A percentile compares a stretch with the other conserved stretches of the same genome.
These are phyloP conservation scores for Ormia ochracea DNA, from an alignment of 2,888 invertebrate genomes.

Conservation along the genomic window DNA sequence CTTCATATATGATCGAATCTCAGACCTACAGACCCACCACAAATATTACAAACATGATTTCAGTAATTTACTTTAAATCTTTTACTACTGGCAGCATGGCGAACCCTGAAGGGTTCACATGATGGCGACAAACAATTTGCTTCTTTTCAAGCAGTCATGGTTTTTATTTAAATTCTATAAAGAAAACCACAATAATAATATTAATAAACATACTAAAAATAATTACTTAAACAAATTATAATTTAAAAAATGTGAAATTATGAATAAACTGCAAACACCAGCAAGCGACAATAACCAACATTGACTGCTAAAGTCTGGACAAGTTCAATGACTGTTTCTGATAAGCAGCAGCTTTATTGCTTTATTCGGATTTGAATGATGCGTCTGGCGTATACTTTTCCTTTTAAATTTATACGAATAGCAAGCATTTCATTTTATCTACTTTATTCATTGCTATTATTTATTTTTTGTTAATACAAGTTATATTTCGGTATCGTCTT, in stretches of 20 bases:
- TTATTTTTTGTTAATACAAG: background rate
- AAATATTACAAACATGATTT: no score
- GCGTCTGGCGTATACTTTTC: background rate
- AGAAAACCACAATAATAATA: constrained; percentile 16
- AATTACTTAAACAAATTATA: constrained; percentile 36
- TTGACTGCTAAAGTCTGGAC: constrained; percentile 40
- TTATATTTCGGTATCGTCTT: constrained; percentile 13
- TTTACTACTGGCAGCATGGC: background rate
- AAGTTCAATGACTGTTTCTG: constrained; percentile 60
- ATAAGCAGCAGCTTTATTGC: constrained; percentile 41
- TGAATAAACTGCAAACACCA: background rate
- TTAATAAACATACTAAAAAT: constrained; percentile 14
- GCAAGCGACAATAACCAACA: background rate
- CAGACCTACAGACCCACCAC: no score
- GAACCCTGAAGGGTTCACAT: background rate
- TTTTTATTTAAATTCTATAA: background rate
- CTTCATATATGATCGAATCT: no score
- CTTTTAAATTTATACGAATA: background rate
- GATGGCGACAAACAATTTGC: background rate
- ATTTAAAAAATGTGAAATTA: constrained; percentile 7
- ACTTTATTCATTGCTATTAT: background rate
- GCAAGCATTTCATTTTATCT: constrained; percentile 37
- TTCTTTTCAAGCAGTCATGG: background rate
- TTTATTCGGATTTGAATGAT: background rate
- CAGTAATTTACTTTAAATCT: no score